Evolutionary conservation across 1,140 invertebrate genomes (phyloP).

Genomic region (Hydropsyche tenuis): DNA sequence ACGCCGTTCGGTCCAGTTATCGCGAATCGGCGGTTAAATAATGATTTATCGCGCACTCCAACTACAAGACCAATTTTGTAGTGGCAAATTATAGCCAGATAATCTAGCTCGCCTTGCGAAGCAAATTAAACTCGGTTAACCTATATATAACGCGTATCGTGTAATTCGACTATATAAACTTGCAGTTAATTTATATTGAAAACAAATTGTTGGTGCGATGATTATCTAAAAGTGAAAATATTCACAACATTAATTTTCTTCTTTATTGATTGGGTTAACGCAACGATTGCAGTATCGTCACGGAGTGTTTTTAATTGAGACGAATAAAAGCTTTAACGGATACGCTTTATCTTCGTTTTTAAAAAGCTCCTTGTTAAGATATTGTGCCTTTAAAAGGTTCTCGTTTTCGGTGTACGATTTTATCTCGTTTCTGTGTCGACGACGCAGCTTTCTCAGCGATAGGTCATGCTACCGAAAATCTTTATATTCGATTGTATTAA

Average conservation of each 20-base stretch:
- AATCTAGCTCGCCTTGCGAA: constrained; percentile 10
- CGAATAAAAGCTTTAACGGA: constrained; percentile 4
- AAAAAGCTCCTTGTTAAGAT: constrained; percentile 1
- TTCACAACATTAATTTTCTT: constrained; percentile 2
- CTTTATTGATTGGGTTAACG: background rate
- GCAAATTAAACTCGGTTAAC: constrained; percentile 16
- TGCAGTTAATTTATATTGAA: background rate
- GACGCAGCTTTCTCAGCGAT: background rate
- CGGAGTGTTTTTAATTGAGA: constrained; percentile 13
- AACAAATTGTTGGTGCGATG: background rate
- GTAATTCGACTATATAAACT: background rate
- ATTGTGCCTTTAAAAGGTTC: background rate
- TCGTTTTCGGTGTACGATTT: background rate
- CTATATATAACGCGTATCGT: background rate
- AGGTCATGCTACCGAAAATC: constrained; percentile 3
- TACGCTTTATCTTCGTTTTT: constrained; percentile 8
- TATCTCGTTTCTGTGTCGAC: background rate
- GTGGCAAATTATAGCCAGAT: constrained; percentile 13
- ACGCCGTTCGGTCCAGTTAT: constrained; percentile 21
- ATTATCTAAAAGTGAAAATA: constrained; percentile 6
- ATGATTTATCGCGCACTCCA: constrained; percentile 6
- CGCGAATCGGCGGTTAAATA: constrained; percentile 12
- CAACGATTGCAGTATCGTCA: background rate
- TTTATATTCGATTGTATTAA: no score
- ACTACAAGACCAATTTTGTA: background rate